Percentiles rank a stretch among this genome's conserved stretches.
Conservation (phyloP, 2,888 invertebrate genomes). For the Lypha dubia region DNA sequence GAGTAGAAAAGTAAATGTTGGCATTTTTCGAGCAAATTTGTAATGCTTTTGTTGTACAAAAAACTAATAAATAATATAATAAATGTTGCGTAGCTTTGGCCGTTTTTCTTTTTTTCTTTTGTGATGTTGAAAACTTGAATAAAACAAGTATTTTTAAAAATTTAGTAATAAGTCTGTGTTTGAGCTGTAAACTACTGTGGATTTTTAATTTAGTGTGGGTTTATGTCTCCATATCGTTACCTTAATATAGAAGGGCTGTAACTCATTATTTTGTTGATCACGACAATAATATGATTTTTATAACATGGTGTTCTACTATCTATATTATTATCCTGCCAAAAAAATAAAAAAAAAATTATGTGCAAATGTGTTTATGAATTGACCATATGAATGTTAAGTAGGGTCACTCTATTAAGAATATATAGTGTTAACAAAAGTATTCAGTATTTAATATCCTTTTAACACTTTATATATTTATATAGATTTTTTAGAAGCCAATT, state of each 20-base stretch:
- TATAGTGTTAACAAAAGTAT: background rate
- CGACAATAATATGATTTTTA: no score
- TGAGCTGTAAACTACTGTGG: no score
- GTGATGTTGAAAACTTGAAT: no score
- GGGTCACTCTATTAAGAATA: background rate
- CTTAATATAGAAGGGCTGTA: no score
- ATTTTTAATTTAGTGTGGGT: no score
- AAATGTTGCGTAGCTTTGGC: background rate
- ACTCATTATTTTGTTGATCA: no score
- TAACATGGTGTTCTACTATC: no score
- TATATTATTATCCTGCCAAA: background rate
- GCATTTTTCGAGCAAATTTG: background rate
- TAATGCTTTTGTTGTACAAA: background rate
- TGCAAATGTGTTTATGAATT: slow-evolving; percentile 24
- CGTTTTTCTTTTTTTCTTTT: background rate
- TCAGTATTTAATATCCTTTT: slow-evolving; percentile 5
- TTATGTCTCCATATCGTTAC: no score
- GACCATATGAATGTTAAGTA: slow-evolving; percentile 18
- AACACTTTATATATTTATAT: background rate
- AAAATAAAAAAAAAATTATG: slow-evolving; percentile 17
- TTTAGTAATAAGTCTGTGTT: no score
- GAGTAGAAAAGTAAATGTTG: background rate
- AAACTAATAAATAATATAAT: background rate
- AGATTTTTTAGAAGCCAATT: slow-evolving; percentile 8
- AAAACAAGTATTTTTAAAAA: no score